Conservation (phyloP, 1,140 invertebrate species). For the Sitobion miscanthi region DNA sequence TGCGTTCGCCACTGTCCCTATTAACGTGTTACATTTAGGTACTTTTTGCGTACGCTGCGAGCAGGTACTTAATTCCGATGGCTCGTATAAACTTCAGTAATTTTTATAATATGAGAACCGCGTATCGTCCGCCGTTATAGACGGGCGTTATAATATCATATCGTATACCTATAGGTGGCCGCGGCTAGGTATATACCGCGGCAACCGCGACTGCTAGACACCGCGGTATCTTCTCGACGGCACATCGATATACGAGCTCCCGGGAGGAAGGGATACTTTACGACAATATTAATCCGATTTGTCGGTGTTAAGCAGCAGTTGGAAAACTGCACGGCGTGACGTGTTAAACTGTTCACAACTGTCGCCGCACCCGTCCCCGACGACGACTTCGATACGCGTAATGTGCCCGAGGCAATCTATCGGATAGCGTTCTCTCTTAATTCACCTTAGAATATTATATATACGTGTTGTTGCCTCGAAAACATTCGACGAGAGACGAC, state of each 20-base stretch:
- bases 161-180: no score
- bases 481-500: background rate
- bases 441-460: no score
- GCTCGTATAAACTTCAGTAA: background rate
- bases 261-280: no score
- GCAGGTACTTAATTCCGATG: background rate
- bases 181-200: no score
- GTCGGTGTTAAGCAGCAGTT: background rate
- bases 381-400: background rate
- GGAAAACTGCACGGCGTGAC: background rate
- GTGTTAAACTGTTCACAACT: background rate
- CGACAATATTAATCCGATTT: background rate
- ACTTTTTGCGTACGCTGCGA: background rate
- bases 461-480: background rate
- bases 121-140: background rate
- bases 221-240: background rate
- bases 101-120: background rate
- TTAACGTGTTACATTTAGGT: background rate
- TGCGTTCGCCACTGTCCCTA: background rate
- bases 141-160: no score
- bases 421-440: background rate
- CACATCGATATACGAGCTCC: background rate
- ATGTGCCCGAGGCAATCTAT: background rate
- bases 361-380: background rate
- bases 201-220: no score